Evolutionary conservation across 2,888 invertebrate species (phyloP).

Genomic region (Parascotia fuliginaria): DNA sequence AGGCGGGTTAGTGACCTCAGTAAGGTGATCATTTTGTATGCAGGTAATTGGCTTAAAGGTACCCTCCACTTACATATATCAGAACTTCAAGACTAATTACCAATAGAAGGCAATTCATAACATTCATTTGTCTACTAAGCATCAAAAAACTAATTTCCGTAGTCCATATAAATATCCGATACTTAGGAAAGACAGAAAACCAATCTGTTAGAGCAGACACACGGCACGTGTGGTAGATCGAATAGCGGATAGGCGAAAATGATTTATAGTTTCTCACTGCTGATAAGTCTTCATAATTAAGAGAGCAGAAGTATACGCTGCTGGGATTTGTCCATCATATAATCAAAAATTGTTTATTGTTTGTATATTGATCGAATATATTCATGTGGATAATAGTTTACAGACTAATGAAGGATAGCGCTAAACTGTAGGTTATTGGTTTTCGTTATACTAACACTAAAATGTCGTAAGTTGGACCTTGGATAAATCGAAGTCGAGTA

Average conservation of each 20-base stretch:
- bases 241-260: constrained; percentile 36
- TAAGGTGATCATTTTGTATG: no score
- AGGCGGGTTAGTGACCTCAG: no score
- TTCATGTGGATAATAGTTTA: no score
- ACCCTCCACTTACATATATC: no score
- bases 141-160: constrained; percentile 33
- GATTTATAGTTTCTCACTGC: constrained; percentile 50
- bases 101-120: constrained; percentile 1
- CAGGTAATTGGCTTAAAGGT: no score
- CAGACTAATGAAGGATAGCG: no score
- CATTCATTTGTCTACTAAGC: constrained; percentile 21
- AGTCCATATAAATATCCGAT: constrained; percentile 27
- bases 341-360: not conserved
- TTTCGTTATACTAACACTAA: no score
- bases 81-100: not conserved
- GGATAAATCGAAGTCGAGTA: no score
- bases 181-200: constrained; percentile 40
- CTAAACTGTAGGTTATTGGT: no score
- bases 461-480: no score
- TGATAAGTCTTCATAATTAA: constrained; percentile 22
- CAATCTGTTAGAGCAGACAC: constrained; percentile 45
- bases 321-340: not conserved
- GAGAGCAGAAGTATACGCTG: constrained; percentile 1
- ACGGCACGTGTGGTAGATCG: constrained; percentile 40
- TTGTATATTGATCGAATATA: not conserved